phyloP scores from a whole-genome alignment of 2,888 invertebrate species.

The Encarsia formosa region DNA sequence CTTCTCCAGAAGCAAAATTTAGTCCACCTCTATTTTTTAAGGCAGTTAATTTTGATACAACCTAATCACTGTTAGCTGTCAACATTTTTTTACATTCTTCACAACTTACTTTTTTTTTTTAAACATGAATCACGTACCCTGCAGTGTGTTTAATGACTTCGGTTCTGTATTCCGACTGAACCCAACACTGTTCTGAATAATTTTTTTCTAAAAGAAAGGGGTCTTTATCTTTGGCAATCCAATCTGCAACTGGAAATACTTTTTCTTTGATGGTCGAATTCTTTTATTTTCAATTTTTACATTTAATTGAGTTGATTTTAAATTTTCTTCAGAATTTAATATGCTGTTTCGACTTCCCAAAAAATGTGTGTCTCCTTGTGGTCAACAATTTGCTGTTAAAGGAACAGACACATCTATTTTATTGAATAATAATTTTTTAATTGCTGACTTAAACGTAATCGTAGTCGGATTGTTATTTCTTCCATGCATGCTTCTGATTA shows the following conservation, averaged over 20 bases:
- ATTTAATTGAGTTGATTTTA: neutral
- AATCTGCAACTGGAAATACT: neutral
- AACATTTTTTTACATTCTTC: slow-evolving; percentile 7
- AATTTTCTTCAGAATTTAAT: neutral
- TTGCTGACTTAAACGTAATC: slow-evolving; percentile 21
- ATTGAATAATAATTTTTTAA: slow-evolving; percentile 19
- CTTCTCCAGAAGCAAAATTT: slow-evolving; percentile 19
- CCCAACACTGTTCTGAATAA: neutral
- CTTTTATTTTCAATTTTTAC: neutral
- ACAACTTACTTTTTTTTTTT: slow-evolving; percentile 14
- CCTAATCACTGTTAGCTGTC: neutral
- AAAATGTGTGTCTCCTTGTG: slow-evolving; percentile 13
- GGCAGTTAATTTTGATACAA: slow-evolving; percentile 6
- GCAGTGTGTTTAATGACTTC: slow-evolving; percentile 10
- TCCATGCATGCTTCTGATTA: slow-evolving; percentile 20
- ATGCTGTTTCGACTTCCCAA: neutral
- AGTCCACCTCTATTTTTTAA: slow-evolving; percentile 22
- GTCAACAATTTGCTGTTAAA: slow-evolving; percentile 12
- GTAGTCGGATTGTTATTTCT: slow-evolving; percentile 23
- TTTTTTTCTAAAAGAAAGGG: neutral
- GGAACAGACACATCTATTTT: slow-evolving; percentile 13
- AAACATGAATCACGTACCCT: slow-evolving; percentile 11
- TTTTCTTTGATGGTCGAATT: neutral
- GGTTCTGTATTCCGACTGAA: slow-evolving; percentile 8
- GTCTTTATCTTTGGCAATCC: neutral